Evolutionary conservation across 2,797 vertebrate species (phyloP).

Genomic region (Linurgus olivaceus): DNA sequence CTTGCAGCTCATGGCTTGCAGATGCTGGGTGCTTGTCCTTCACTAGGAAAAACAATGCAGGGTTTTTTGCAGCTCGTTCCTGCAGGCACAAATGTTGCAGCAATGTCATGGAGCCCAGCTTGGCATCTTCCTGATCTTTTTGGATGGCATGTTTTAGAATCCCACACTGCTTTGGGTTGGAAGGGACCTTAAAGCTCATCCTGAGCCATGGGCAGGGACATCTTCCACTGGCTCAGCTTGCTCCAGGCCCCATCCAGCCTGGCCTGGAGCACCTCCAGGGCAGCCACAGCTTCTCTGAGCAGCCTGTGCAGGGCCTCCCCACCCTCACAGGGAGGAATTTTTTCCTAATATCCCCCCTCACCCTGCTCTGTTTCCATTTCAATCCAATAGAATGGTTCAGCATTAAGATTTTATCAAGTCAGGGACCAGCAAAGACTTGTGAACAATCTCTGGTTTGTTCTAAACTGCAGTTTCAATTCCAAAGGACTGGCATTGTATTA

Average conservation of each 20-base stretch:
- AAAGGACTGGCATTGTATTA: neutral
- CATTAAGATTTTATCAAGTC: neutral
- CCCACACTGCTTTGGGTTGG: neutral
- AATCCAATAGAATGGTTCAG: neutral
- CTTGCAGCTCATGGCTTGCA: neutral
- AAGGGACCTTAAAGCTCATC: neutral
- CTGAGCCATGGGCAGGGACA: neutral
- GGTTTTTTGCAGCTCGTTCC: neutral
- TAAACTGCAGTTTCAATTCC: neutral
- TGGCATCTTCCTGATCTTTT: neutral
- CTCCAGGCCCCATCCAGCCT: fast-evolving
- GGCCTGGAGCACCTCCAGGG: neutral
- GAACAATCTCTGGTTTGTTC: neutral
- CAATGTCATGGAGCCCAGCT: neutral
- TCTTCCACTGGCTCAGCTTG: fast-evolving
- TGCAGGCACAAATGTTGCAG: neutral
- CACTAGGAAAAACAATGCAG: neutral
- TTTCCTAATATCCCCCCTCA: neutral
- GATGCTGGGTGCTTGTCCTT: neutral
- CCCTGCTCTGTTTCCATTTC: neutral
- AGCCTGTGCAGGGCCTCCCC: neutral
- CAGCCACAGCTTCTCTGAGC: neutral
- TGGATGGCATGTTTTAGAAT: neutral
- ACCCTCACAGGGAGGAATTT: neutral
- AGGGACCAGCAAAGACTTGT: neutral